phyloP scores from a whole-genome alignment of 2,888 invertebrate genomes.

The Alviniconcha strummeri region DNA sequence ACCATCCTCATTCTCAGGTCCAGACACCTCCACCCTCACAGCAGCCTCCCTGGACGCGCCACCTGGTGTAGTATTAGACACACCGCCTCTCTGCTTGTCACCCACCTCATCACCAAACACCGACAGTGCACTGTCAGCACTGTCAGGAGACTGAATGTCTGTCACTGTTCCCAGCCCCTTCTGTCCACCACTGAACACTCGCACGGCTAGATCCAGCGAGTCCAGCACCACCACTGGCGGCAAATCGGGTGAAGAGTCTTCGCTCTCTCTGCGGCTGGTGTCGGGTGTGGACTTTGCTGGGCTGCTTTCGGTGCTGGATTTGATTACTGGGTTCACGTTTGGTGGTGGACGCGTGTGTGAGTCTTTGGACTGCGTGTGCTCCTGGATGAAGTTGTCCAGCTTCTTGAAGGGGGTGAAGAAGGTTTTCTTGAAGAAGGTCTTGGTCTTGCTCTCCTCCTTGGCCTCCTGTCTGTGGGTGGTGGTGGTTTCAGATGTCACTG shows the following conservation, averaged over 20 bases:
- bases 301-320: too few species aligned
- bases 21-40: not conserved
- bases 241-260: conserved; percentile 44
- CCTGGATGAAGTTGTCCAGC: conserved; percentile 29
- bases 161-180: not conserved
- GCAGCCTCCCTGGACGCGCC: not conserved
- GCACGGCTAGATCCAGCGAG: conserved; percentile 51
- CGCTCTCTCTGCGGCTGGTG: not conserved
- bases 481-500: too few species aligned
- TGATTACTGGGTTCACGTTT: too few species aligned
- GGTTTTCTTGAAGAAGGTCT: conserved; percentile 36
- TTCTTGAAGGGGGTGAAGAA: conserved; percentile 33
- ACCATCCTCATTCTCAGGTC: not conserved
- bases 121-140: conserved; percentile 25
- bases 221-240: conserved; percentile 59
- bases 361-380: conserved; percentile 9
- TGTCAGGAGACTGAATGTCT: conserved; percentile 26
- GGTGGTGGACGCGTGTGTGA: not conserved
- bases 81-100: too few species aligned
- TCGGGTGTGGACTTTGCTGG: too few species aligned
- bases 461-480: not conserved
- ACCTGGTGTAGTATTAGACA: not conserved
- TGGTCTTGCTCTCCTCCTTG: conserved; percentile 26
- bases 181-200: conserved; percentile 32
- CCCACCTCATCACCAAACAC: conserved; percentile 19